phyloP scores from a whole-genome alignment of 2,888 invertebrate genomes.

The Syritta pipiens region DNA sequence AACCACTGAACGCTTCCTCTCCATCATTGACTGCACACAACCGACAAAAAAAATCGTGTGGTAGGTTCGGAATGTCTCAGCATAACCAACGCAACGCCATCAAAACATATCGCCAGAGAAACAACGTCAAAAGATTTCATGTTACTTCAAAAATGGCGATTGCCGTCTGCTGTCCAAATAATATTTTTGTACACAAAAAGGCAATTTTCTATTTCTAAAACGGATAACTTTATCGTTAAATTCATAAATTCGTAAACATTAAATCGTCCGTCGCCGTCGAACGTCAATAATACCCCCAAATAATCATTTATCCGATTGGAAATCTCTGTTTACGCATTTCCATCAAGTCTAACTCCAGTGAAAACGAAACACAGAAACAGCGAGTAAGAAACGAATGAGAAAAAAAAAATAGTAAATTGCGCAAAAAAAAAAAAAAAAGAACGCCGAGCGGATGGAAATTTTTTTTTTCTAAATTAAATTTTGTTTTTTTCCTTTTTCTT shows the following conservation, averaged over 20 bases:
- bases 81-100: constrained; percentile 46
- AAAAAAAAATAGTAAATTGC: constrained; percentile 32
- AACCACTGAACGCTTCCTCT: constrained; percentile 5
- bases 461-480: neutral
- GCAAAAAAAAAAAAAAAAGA: constrained; percentile 34
- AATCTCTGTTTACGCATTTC: constrained; percentile 48
- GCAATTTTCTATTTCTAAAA: constrained; percentile 34
- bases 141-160: constrained; percentile 55
- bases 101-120: constrained; percentile 39
- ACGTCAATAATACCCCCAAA: neutral
- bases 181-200: constrained; percentile 36
- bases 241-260: neutral
- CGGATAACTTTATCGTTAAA: neutral
- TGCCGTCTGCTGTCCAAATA: constrained; percentile 43
- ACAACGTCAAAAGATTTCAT: constrained; percentile 50
- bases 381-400: constrained; percentile 4
- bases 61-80: constrained; percentile 29
- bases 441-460: constrained; percentile 33
- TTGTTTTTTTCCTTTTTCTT: no score
- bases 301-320: neutral
- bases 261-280: neutral
- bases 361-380: constrained; percentile 32
- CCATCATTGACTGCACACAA: neutral
- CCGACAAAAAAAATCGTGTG: neutral
- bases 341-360: neutral